These are phyloP conservation scores for Mormoops blainvillei DNA, from an alignment of 2,113 vertebrate species.

Conservation along the genomic window DNA sequence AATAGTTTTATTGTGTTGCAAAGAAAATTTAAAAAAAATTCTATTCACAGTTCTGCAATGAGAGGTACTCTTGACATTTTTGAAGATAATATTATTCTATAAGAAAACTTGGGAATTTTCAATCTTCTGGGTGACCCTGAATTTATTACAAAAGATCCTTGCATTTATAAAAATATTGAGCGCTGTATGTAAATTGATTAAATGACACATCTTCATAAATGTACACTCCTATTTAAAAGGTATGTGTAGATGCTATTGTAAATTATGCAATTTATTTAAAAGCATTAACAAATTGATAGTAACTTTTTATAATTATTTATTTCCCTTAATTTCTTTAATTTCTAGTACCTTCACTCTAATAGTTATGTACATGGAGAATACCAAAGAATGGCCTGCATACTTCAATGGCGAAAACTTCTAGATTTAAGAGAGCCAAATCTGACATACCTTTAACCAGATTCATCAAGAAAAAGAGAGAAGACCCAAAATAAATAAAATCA, in stretches of 20 bases:
- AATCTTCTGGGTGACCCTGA: conserved; percentile 1
- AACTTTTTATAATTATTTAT: conserved; percentile 16
- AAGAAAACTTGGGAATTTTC: conserved; percentile 35
- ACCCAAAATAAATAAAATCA: background rate
- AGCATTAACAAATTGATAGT: conserved; percentile 8
- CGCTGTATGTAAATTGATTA: conserved; percentile 13
- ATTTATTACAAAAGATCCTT: conserved; percentile 45
- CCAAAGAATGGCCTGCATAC: background rate
- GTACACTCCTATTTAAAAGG: background rate
- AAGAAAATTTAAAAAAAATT: conserved; percentile 34
- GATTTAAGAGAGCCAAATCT: conserved; percentile 23
- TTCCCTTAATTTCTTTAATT: background rate
- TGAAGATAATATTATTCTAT: conserved; percentile 42
- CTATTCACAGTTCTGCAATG: conserved; percentile 32
- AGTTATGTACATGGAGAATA: background rate
- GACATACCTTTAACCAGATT: background rate
- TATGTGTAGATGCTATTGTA: background rate
- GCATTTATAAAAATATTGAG: conserved; percentile 49
- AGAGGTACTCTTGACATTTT: conserved; percentile 46
- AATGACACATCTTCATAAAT: background rate
- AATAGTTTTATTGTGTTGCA: conserved; percentile 40
- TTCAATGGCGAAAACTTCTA: conserved; percentile 21
- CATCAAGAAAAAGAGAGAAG: background rate
- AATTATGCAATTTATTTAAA: conserved; percentile 10
- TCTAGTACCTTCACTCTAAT: background rate